phyloP scores from a whole-genome alignment of 2,797 vertebrate genomes.

The Anas capensis region DNA sequence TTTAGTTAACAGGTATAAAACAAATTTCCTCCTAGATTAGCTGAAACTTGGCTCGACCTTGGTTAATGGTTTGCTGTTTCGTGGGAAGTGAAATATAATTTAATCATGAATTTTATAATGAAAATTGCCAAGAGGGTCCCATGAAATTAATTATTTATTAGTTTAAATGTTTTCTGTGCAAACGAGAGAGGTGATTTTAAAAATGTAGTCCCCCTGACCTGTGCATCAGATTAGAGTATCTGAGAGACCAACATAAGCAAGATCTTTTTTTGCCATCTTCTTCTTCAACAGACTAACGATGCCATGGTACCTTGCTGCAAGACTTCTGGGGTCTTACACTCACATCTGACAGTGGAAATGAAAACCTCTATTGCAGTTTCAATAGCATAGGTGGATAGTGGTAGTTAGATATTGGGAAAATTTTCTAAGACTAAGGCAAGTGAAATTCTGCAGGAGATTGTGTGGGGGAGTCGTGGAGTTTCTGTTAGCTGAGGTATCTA shows the following conservation, averaged over 20 bases:
- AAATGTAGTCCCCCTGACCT: not conserved
- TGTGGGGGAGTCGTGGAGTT: not conserved
- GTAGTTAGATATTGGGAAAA: not conserved
- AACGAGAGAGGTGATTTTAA: not conserved
- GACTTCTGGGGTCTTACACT: not conserved
- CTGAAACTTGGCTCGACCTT: not conserved
- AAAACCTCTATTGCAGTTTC: not conserved
- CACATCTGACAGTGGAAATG: not conserved
- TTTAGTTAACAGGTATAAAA: not conserved
- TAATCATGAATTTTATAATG: conserved; percentile 58
- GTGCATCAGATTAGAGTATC: not conserved
- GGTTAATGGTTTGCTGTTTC: conserved; percentile 35
- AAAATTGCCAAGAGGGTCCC: not conserved
- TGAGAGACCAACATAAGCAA: not conserved
- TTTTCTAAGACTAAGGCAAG: not conserved
- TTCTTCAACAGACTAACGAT: not conserved
- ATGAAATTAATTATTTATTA: conserved; percentile 53
- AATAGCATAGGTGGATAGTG: fast-evolving
- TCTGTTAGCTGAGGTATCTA: not conserved
- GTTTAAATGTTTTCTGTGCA: conserved; percentile 32
- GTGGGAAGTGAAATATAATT: not conserved
- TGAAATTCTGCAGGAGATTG: not conserved
- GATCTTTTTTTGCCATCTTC: not conserved
- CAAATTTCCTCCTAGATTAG: not conserved
- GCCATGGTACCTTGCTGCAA: not conserved